Base-by-base conservation (phyloP, 2,113 vertebrate species). In the Pitta sordida region DNA sequence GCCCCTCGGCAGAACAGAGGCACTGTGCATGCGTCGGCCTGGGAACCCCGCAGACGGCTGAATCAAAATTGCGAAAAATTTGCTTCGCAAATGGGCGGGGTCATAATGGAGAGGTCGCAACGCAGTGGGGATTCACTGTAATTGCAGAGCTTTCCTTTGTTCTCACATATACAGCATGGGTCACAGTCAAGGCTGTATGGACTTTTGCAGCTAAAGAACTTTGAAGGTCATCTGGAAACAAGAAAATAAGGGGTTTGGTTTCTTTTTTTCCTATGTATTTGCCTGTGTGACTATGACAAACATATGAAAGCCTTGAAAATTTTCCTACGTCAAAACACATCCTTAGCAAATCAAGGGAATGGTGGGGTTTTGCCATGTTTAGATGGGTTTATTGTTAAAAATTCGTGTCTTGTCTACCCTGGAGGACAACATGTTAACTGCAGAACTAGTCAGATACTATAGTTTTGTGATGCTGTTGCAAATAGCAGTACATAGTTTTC, bases 321-420 rank as follows among this genome's bases (percentile, higher is more conserved):
- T 83, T 86, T 77, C 17, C 2, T 11, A 70, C 78, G 30, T 21
- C 27, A 59, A 69, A 89, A 41, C 10, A 79, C 15, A 65, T 48
- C n/a, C 63, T 82, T 46, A 73, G 32, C 16, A 87, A 83, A 74
- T 46, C 37, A 77, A 90, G 7, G 23, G 10, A 79, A 19, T 18
- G 0, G 17, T 51, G 27, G 0, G 0, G 7, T 6, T 34, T 63
- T 55, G 23, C 20, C 24, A 82, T 3, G 58, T 93, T 71, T 49
- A 60, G 59, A 44, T 22, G 11, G 2, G 3, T 52, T 83, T 84
- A 60, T 68, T 43, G 20, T 68, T 56, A 94, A 87, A 83, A 86
- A 49, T 64, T 14, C 46, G 52, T 30, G 51, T 77, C 76, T 74
- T 73, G 13, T 65, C 59, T 88, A 48, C 43, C 29, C 21, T 67